Conservation (phyloP, 1,140 invertebrate species). For the Antheraea mylitta region DNA sequence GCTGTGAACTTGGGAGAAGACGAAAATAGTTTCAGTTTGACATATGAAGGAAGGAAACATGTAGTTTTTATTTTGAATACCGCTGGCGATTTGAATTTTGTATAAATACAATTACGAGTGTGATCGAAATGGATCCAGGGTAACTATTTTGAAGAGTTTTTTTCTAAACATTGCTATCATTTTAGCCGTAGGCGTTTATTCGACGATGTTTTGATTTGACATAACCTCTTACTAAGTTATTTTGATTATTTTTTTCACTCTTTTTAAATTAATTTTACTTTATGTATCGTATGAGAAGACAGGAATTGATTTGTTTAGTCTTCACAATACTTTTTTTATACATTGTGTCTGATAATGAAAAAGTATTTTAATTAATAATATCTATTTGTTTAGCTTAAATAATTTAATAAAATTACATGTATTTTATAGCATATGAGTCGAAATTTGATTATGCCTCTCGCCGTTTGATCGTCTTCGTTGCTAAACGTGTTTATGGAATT, state of each 20-base stretch:
- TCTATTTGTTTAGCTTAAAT: too few species aligned
- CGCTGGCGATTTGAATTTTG: constrained; percentile 64
- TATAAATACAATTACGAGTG: constrained; percentile 36
- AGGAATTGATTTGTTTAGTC: neutral
- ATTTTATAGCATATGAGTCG: too few species aligned
- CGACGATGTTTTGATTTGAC: constrained; percentile 57
- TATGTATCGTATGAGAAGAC: neutral
- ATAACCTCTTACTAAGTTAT: constrained; percentile 46
- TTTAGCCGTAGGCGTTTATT: constrained; percentile 26
- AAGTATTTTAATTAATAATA: too few species aligned
- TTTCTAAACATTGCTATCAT: constrained; percentile 28
- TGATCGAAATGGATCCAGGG: constrained; percentile 65
- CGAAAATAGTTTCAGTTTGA: constrained; percentile 74
- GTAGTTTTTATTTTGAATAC: constrained; percentile 75
- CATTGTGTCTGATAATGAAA: neutral
- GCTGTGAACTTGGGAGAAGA: constrained; percentile 65
- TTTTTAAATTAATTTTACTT: constrained; percentile 16
- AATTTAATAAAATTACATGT: too few species aligned
- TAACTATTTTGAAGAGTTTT: constrained; percentile 53
- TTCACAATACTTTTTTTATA: neutral
- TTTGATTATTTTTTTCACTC: constrained; percentile 25
- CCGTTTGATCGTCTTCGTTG: too few species aligned
- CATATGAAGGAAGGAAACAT: constrained; percentile 73
- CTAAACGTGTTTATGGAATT: neutral
- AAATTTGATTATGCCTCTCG: neutral